Conservation (phyloP, 2,888 invertebrate species). For the Girardia tigrina region DNA sequence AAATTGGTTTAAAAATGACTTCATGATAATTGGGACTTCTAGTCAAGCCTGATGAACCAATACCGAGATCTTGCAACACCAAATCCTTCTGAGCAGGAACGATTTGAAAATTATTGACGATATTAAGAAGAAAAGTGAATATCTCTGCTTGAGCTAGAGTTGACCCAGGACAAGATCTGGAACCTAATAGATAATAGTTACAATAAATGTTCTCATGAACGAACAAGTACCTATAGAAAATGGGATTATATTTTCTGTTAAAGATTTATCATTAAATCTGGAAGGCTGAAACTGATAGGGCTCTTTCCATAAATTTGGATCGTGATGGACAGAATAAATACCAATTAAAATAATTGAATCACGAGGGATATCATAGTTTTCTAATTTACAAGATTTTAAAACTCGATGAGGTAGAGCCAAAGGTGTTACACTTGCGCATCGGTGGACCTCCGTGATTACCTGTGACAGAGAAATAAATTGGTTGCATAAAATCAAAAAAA, state of each 20-base stretch:
- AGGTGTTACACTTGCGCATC: background rate
- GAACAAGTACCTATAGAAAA: background rate
- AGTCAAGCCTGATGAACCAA: background rate
- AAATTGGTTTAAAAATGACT: background rate
- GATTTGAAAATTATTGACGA: background rate
- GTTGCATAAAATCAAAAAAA: too few relatives aligned
- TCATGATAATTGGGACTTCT: background rate
- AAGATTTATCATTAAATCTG: background rate
- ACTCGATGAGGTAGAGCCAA: background rate
- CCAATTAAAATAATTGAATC: too few relatives aligned
- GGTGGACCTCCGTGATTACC: background rate
- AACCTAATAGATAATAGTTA: too few relatives aligned
- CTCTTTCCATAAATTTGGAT: too few relatives aligned
- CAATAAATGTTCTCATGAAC: too few relatives aligned
- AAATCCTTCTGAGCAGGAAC: background rate
- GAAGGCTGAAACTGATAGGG: too few relatives aligned
- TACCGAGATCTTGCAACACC: background rate
- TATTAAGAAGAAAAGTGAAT: background rate
- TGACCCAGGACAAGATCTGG: conserved; percentile 20
- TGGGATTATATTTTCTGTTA: background rate
- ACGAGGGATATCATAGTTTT: background rate
- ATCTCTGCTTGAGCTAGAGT: background rate
- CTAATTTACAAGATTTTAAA: background rate
- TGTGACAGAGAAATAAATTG: too few relatives aligned
- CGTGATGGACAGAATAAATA: too few relatives aligned